Evolutionary conservation across 2,113 vertebrate genomes (phyloP), one percentile per base, ranked within the genome.

Genomic region (Brachyistius frenatus): DNA sequence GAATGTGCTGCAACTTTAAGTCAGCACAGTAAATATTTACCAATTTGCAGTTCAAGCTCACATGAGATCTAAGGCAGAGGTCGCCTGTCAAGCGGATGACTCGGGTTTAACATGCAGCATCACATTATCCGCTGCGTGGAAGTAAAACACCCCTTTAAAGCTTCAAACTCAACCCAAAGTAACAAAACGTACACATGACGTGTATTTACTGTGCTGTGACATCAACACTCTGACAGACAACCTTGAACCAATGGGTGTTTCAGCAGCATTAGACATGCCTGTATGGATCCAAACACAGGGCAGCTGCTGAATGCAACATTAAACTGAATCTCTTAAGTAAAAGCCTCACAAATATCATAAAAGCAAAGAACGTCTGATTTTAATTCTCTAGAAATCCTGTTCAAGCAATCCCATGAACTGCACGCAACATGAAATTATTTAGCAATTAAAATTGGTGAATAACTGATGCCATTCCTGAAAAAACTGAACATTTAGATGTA

Each of bases 21-120:
- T 50, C 46, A 35, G 37, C 44, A 41, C 54, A 44, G 79, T 73
- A 85, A 85, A 86, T 85, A 83, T 81, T 83, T 84, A 73, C 66
- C 56, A 9, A 39, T 77, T 39, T 49, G 60, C 63, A 77, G 86
- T 46, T 62, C 11, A 36, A 54, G 70, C 36, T 63, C 41, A n/a
- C 39, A 31, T 13, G 39, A 36, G 15, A 83, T 85, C 41, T 49
- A 10, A 81, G 66, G 63, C 75, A 73, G 68, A 68, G 73, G 68
- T 80, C 60, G 37, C 23, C 23, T 74, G 56, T 58, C 31, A 23
- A 58, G 33, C 60, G 5, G 47, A 54, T 23, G 63, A 75, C 62
- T n/a, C 0, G 53, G 58, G 35, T 39, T 56, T 7, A 41, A 41
- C 32, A 35, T 7, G 44, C 32, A 14, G 9, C 5, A 23, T n/a